Evolutionary conservation across 2,113 vertebrate genomes (phyloP).

Genomic region (Vulpes lagopus): DNA sequence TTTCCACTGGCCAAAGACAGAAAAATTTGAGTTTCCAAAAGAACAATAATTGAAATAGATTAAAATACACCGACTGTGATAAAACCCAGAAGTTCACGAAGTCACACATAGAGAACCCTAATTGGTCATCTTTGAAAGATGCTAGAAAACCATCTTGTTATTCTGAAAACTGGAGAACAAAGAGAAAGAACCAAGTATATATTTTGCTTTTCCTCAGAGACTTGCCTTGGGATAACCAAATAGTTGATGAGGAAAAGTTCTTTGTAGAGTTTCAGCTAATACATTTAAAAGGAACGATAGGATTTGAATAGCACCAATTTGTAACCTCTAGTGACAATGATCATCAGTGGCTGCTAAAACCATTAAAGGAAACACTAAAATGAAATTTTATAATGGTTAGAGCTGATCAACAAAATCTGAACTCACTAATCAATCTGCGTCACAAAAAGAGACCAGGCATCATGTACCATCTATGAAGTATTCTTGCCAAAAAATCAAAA

Average conservation of each 20-base stretch:
- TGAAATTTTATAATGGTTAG: neutral
- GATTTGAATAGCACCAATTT: neutral
- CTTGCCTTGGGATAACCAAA: neutral
- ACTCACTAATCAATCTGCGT: neutral
- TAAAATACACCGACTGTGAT: neutral
- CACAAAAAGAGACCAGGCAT: neutral
- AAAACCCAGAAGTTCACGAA: neutral
- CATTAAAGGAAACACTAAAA: neutral
- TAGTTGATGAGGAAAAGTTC: neutral
- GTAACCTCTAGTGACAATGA: neutral
- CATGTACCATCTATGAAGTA: neutral
- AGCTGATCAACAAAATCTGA: neutral
- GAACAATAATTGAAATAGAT: neutral
- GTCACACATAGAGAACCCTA: neutral
- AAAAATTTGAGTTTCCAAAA: neutral
- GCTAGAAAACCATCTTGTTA: neutral
- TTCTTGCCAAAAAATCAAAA: neutral
- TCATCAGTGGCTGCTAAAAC: neutral
- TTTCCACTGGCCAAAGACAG: neutral
- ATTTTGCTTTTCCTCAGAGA: neutral
- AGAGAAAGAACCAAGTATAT: slow-evolving; percentile 4
- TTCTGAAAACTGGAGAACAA: neutral
- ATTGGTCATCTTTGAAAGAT: neutral
- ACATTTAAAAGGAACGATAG: neutral
- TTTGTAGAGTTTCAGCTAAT: neutral